These are phyloP conservation scores for Euplagia quadripunctaria DNA, from an alignment of 2,888 invertebrate species.

Conservation along the genomic window DNA sequence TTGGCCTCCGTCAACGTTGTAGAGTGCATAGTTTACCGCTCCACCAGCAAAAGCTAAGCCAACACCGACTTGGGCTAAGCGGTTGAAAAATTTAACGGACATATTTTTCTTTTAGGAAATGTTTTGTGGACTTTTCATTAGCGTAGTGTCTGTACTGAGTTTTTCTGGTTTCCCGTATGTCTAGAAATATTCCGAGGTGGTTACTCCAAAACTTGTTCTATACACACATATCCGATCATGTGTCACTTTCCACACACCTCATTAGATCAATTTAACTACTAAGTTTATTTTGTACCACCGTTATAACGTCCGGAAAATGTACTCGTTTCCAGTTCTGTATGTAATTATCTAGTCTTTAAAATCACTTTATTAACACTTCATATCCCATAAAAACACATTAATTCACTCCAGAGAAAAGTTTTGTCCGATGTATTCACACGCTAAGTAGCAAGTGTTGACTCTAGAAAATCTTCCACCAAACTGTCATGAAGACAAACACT, in stretches of 20 bases:
- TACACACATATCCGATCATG: neutral
- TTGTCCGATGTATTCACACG: neutral
- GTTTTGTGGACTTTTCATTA: neutral
- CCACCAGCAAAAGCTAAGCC: slow-evolving; percentile 33
- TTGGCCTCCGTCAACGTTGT: slow-evolving; percentile 88
- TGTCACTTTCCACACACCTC: neutral
- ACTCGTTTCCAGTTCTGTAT: too few species aligned
- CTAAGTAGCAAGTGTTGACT: slow-evolving; percentile 1
- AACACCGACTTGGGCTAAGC: slow-evolving; percentile 41
- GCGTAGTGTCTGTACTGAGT: neutral
- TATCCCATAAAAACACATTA: neutral
- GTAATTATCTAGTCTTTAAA: neutral
- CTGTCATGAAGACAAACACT: slow-evolving; percentile 1
- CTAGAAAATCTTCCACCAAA: slow-evolving; percentile 33
- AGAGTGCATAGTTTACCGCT: slow-evolving; percentile 39
- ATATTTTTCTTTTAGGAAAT: slow-evolving; percentile 13
- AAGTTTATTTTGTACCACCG: too few species aligned
- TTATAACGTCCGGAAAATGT: too few species aligned
- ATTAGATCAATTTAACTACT: neutral
- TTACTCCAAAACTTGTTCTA: neutral
- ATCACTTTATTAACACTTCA: neutral
- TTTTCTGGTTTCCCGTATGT: neutral
- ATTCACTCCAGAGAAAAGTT: neutral
- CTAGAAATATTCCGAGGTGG: neutral
- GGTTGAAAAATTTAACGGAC: slow-evolving; percentile 33